Base-by-base conservation (phyloP, 2,113 vertebrate genomes). In the Hoplias malabaricus region DNA sequence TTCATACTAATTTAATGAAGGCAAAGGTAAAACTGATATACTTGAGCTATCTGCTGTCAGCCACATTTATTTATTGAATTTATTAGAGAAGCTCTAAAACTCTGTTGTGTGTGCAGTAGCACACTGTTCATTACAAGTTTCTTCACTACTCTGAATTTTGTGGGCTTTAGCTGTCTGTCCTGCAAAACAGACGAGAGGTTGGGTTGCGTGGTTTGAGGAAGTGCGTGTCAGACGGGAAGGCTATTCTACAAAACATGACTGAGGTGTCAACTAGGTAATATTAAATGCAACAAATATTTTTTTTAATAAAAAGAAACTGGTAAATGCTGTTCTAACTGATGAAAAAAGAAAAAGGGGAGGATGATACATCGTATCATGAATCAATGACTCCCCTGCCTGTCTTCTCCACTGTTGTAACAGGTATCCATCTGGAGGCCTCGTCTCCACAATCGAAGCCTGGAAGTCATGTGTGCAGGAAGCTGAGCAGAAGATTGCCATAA, bases 211-310 rank as follows among this genome's bases (percentile, higher is more conserved):
- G 56, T 3, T 86, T 91, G 48, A 42, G 81, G 73, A 82, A 54
- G 66, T 88, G 82, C 8, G 70, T 86, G 42, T 48, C 81, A 0
- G 83, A 87, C 0, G 36, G 71, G 53, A 89, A 85, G 38, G 80
- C 77, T 57, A 19, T 90, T 25, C 72, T 90, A 3, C 61, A 19
- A 42, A 85, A 86, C 70, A 67, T 93, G 80, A 85, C 87, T 0
- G 90, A 91, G 38, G 73, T 27, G 0, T 23, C 48, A 0, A 74
- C 76, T 72, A 86, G 84, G 92, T 93, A 77, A 79, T 77, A 2
- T 7, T 1, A 8, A 11, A 6, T 61, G 14, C 14, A 1, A 13
- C n/a, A n/a, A n/a, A n/a, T n/a, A n/a, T n/a, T n/a, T n/a, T n/a
- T n/a, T n/a, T n/a, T n/a, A n/a, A n/a, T n/a, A n/a, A n/a, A n/a